Conservation (phyloP, 2,888 invertebrate genomes). For the Drosophila bunnanda region DNA sequence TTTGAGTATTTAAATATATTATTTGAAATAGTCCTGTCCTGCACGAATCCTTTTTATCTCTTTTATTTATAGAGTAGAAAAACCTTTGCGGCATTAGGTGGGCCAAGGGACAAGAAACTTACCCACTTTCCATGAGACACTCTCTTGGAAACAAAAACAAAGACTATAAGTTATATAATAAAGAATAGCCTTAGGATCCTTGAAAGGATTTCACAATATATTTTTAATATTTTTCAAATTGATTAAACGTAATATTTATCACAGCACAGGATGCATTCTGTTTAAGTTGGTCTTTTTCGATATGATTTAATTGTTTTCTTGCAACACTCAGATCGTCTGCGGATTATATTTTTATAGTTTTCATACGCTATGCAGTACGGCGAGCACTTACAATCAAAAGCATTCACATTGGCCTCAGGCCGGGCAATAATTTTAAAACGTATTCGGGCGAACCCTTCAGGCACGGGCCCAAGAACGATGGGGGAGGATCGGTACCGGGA, state of each 20-base stretch:
- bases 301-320: slow-evolving; percentile 1
- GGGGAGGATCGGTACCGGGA: slow-evolving; percentile 5
- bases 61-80: not conserved
- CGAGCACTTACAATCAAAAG: slow-evolving; percentile 37
- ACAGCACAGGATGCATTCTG: slow-evolving; percentile 8
- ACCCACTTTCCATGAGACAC: slow-evolving; percentile 12
- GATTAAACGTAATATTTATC: not conserved
- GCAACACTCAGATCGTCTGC: not conserved
- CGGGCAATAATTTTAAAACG: slow-evolving; percentile 8
- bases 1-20: not conserved
- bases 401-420: slow-evolving; percentile 34
- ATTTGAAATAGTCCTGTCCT: not conserved
- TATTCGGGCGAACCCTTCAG: slow-evolving; percentile 24
- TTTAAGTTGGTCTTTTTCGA: slow-evolving; percentile 4
- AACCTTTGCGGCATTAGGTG: slow-evolving; percentile 16
- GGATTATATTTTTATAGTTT: slow-evolving; percentile 3
- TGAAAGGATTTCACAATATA: slow-evolving; percentile 5
- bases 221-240: not conserved
- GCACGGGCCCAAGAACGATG: slow-evolving; percentile 9
- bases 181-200: slow-evolving; percentile 1
- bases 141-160: slow-evolving; percentile 1
- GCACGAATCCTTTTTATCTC: not conserved
- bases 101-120: slow-evolving; percentile 13
- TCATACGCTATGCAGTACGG: not conserved
- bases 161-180: not conserved